phyloP scores from a whole-genome alignment of 2,113 vertebrate genomes.

The Neotoma lepida region DNA sequence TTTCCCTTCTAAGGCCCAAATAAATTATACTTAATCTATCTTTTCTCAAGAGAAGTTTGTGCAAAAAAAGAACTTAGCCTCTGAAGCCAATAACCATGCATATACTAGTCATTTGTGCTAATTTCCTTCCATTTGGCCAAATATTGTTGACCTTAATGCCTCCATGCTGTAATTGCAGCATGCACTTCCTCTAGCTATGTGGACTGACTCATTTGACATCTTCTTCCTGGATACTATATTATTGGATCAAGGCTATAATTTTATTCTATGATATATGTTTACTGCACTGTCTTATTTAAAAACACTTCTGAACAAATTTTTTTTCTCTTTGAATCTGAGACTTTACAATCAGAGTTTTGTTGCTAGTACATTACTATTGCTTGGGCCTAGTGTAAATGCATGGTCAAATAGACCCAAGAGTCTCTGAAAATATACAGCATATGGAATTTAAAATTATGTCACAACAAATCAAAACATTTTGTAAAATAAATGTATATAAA shows the following conservation, averaged over 20 bases:
- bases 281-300: background rate
- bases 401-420: background rate
- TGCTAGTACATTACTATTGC: background rate
- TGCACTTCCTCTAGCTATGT: background rate
- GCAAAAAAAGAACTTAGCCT: background rate
- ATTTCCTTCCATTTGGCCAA: constrained; percentile 29
- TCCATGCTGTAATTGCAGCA: background rate
- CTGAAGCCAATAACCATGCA: background rate
- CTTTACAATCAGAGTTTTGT: constrained; percentile 1
- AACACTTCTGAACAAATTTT: background rate
- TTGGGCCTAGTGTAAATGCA: background rate
- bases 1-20: background rate
- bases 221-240: background rate
- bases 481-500: background rate
- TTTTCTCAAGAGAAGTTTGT: background rate
- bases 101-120: background rate
- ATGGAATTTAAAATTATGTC: background rate
- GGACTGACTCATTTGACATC: background rate
- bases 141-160: background rate
- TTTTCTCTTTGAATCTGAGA: background rate
- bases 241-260: background rate
- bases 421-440: background rate
- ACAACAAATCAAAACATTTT: background rate
- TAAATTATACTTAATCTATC: background rate
- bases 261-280: background rate